Conservation (phyloP, 1,140 invertebrate species). For the Pogonomyrmex californicus region DNA sequence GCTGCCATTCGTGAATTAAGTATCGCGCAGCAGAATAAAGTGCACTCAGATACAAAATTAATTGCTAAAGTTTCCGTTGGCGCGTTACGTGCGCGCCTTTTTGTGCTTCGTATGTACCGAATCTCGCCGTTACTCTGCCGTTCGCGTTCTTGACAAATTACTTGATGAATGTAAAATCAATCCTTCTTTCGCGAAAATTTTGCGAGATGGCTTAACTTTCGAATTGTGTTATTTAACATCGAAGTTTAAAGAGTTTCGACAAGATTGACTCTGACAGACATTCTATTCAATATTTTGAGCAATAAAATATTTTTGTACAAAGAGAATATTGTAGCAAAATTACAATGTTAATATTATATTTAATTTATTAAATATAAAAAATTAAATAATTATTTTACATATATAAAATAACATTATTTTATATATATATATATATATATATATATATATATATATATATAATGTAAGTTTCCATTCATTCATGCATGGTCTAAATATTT, state of each 20-base stretch:
- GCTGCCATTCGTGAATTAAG: constrained; percentile 57
- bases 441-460: too few relatives aligned
- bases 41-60: constrained; percentile 58
- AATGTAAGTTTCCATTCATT: too few relatives aligned
- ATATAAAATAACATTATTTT: too few relatives aligned
- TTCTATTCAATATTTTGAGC: neutral
- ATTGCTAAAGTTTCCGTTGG: constrained; percentile 55
- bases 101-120: constrained; percentile 2
- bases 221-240: neutral
- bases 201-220: neutral
- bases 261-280: neutral
- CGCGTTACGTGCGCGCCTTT: constrained; percentile 33
- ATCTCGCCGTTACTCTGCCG: constrained; percentile 10
- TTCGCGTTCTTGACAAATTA: constrained; percentile 38
- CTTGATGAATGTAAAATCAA: constrained; percentile 47
- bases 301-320: neutral
- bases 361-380: neutral
- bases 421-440: too few relatives aligned
- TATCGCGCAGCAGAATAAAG: constrained; percentile 38
- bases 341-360: neutral
- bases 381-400: neutral
- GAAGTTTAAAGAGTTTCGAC: neutral
- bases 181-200: constrained; percentile 13
- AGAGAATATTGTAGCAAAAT: neutral
- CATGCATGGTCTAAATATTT: too few relatives aligned